phyloP scores from a whole-genome alignment of 2,113 vertebrate species.

The Antennarius striatus region DNA sequence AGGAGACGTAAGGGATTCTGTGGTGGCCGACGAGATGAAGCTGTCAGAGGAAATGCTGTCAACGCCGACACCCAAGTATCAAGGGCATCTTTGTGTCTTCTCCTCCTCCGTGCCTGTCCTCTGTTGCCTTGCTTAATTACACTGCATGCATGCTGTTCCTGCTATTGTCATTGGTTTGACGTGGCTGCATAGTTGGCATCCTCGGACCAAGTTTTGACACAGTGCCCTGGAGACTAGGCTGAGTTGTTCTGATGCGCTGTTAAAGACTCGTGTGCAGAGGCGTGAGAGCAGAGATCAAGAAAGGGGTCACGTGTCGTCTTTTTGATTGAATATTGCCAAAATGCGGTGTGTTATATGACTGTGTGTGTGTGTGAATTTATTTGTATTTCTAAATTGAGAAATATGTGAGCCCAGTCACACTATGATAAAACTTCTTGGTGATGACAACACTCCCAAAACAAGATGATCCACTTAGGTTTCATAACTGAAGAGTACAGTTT shows the following conservation, averaged over 20 bases:
- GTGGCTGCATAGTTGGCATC: slow-evolving; percentile 65
- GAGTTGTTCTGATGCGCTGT: slow-evolving; percentile 51
- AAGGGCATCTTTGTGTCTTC: slow-evolving; percentile 71
- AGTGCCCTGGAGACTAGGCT: slow-evolving; percentile 62
- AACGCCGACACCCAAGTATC: slow-evolving; percentile 71
- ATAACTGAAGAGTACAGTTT: slow-evolving; percentile 2
- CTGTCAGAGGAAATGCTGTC: slow-evolving; percentile 79
- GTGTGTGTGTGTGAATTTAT: not conserved
- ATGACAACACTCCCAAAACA: slow-evolving; percentile 36
- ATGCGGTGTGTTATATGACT: not conserved
- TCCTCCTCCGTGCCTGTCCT: slow-evolving; percentile 53
- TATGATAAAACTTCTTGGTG: slow-evolving; percentile 7
- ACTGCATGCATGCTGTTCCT: slow-evolving; percentile 44
- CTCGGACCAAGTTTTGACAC: slow-evolving; percentile 66
- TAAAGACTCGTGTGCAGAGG: slow-evolving; percentile 57
- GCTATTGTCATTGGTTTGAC: slow-evolving; percentile 71
- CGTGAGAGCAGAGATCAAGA: slow-evolving; percentile 30
- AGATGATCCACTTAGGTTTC: slow-evolving; percentile 18
- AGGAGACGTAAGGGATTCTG: slow-evolving; percentile 72
- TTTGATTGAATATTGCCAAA: slow-evolving; percentile 20
- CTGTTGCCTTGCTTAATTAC: slow-evolving; percentile 75
- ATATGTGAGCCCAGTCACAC: slow-evolving; percentile 21
- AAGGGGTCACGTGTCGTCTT: slow-evolving; percentile 15
- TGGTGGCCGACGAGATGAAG: slow-evolving; percentile 60
- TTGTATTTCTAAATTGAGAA: slow-evolving; percentile 7